Conservation (phyloP, 2,113 vertebrate genomes). For the Psittacula cyanocephala region DNA sequence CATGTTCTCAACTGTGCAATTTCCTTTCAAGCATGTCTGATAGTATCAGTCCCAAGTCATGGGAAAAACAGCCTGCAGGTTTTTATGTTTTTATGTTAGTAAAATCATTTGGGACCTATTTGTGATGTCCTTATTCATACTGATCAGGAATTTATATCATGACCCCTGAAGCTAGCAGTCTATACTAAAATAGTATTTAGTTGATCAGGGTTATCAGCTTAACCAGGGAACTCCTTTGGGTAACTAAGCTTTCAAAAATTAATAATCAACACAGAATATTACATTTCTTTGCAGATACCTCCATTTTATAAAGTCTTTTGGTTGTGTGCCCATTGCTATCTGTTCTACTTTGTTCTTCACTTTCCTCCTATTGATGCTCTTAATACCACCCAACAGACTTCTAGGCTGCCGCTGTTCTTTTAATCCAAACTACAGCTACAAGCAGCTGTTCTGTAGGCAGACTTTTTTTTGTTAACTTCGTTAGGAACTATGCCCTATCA, state of each 20-base stretch:
- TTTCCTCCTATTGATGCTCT: constrained; percentile 20
- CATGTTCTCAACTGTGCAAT: not conserved
- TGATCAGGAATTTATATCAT: not conserved
- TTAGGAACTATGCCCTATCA: constrained; percentile 71
- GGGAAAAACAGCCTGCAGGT: not conserved
- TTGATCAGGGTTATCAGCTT: not conserved
- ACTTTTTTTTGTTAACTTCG: constrained; percentile 68
- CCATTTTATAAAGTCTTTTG: constrained; percentile 1
- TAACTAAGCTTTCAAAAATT: constrained; percentile 25
- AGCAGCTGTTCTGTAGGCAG: constrained; percentile 74
- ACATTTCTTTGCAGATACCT: not conserved
- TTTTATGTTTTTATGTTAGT: not conserved
- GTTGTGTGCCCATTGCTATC: not conserved
- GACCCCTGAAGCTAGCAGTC: not conserved
- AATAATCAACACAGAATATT: not conserved
- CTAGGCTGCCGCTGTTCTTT: constrained; percentile 45
- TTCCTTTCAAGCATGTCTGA: constrained; percentile 39
- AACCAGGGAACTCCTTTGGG: not conserved
- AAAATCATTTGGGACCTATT: not conserved
- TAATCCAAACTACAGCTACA: constrained; percentile 71
- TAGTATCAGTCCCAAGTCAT: not conserved
- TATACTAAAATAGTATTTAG: not conserved
- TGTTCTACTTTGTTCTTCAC: constrained; percentile 42
- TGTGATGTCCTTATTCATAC: not conserved
- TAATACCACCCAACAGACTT: constrained; percentile 54